phyloP scores from a whole-genome alignment of 2,113 vertebrate species.

The Spea bombifrons region DNA sequence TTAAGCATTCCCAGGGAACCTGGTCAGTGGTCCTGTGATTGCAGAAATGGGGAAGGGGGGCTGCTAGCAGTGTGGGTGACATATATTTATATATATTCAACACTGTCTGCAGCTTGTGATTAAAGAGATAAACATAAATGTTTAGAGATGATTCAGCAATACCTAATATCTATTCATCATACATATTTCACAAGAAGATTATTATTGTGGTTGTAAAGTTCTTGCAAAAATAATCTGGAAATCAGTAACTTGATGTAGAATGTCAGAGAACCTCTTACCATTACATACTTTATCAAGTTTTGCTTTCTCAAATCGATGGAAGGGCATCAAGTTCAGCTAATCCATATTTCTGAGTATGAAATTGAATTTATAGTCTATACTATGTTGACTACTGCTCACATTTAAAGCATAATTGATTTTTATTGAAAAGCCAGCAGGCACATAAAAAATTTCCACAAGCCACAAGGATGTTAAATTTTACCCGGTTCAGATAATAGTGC shows the following conservation, averaged over 20 bases:
- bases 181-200: constrained; percentile 80
- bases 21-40: too few species aligned
- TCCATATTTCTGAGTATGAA: constrained; percentile 88
- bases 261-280: constrained; percentile 79
- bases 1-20: too few species aligned
- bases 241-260: constrained; percentile 78
- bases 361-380: constrained; percentile 86
- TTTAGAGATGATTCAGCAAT: constrained; percentile 81
- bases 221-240: constrained; percentile 81
- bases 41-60: too few species aligned
- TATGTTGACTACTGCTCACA: constrained; percentile 79
- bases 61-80: too few species aligned
- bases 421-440: constrained; percentile 88
- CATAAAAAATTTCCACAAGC: constrained; percentile 84
- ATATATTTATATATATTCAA: constrained; percentile 65
- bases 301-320: constrained; percentile 83
- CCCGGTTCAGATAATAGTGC: constrained; percentile 74
- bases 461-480: constrained; percentile 85
- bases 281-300: constrained; percentile 85
- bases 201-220: constrained; percentile 73
- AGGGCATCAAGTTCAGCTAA: constrained; percentile 85
- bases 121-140: constrained; percentile 69
- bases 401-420: constrained; percentile 94
- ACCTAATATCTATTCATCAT: constrained; percentile 78
- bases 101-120: constrained; percentile 62